Base-by-base conservation (phyloP, 2,888 invertebrate genomes). In the Ceraclea dissimilis region DNA sequence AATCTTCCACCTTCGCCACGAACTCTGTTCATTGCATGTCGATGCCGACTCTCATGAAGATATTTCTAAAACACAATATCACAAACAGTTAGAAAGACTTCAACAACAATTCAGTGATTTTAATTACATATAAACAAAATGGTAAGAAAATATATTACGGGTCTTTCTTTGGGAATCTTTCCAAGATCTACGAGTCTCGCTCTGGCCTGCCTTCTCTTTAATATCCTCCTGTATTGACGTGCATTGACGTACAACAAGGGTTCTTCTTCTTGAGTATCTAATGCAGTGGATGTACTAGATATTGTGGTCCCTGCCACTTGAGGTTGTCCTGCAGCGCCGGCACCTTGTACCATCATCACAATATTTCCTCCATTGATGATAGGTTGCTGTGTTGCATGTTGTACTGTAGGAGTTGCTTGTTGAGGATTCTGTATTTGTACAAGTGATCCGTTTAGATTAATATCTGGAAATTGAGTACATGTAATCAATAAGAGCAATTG, bases 231-330 rank as follows among this genome's bases (percentile, higher is more conserved):
- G 75, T 98, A 99, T 70, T 99, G 99, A 67, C 97, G 90, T 19
- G 97, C 97, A 76, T 99, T 99, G 0, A 99, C 99, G 70, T 98
- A 99, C 17, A 99, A 76, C 0, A 98, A 93, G 67, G 97, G 96
- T 68, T 97, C 97, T 67, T 97, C 96, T 69, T 96, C 96, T 0
- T 87, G 74, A 44, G 75, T 77, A 1, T 75, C 78, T 8, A 71
- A 68, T 0, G 71, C 70, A 0, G 71, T 67, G 2, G 70, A 65
- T 0, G 73, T 73, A 2, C 70, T 66, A n/a, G 43, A 49, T 18
- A 54, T 47, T 5, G 65, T 67, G 13, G 73, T 72, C 0, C 72
- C 68, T 2, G 70, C 67, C 2, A 72, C 64, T 0, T 69, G 67
- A 17, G 69, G 64, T 8, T 60, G 58, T 2, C 64, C 70, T 8